Evolutionary conservation across 2,888 invertebrate genomes (phyloP), one percentile per base, ranked within the genome.

Genomic region (Drymonia ruficornis): DNA sequence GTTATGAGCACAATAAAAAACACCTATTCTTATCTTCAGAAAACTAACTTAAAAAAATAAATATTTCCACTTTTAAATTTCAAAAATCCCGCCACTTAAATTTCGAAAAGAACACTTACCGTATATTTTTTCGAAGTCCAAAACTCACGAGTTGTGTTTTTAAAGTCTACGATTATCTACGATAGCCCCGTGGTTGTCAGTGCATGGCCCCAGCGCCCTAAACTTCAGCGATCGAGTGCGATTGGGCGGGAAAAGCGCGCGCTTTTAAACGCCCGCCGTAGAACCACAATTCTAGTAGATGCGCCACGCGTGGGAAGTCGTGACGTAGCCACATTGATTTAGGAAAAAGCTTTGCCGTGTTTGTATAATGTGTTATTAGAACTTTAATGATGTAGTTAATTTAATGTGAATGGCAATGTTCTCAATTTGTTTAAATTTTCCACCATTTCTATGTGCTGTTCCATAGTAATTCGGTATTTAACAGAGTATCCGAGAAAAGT

Each of bases 231-330:
- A 61, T 74, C 62, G 77, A 89, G 77, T 89, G 89, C 83, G 87
- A 81, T 81, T 73, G 77, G 86, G 83, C 86, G 87, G 83, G 74
- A 80, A 74, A 73, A 53, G 67, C 79, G 63, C 76, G 76, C 60
- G 86, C 91, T 91, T 91, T 85, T 91, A 90, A 89, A 83, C 81
- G 59, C 62, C 59, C 43, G 55, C 74, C 85, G 78, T 70, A 87
- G 90, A 87, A 59, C 69, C 78, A 57, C 31, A 53, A 75, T 65
- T 23, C 42, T 45, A 23, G 46, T 61, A 77, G 76, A 80, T 47
- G 52, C 63, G 46, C 49, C 53, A 46, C 23, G 80, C 80, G 84
- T 86, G 83, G 86, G 83, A 60, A 63, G 69, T 40, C 36, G 55
- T 82, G 81, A 82, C 80, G 79, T 78, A 64, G 63, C 23, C 47